phyloP scores from a whole-genome alignment of 2,797 vertebrate species.

The Myotis daubentonii region DNA sequence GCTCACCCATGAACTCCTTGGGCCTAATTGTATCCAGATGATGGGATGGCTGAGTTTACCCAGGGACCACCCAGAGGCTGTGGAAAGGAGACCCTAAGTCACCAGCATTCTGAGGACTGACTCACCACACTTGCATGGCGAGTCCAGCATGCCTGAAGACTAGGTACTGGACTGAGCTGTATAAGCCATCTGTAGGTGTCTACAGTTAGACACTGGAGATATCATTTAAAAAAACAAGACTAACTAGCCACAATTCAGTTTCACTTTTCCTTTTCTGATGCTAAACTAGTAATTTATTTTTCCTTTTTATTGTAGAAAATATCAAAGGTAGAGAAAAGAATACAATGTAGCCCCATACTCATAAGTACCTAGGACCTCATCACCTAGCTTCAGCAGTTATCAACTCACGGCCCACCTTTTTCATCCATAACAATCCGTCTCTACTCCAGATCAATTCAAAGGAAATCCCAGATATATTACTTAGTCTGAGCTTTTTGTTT shows the following conservation, averaged over 20 bases:
- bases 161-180: background rate
- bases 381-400: background rate
- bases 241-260: background rate
- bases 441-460: background rate
- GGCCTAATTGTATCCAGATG: background rate
- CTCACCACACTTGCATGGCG: background rate
- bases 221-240: background rate
- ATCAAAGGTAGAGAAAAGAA: background rate
- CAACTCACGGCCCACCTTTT: background rate
- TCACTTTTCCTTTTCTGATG: background rate
- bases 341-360: background rate
- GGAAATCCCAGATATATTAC: background rate
- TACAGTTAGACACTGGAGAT: background rate
- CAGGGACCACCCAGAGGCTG: background rate
- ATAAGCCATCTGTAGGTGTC: background rate
- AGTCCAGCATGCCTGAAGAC: background rate
- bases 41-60: background rate
- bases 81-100: background rate
- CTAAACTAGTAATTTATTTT: background rate
- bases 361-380: background rate
- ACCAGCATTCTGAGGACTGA: background rate
- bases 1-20: background rate
- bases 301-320: constrained; percentile 21
- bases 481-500: background rate
- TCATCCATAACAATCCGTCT: background rate